A percentile compares a stretch with the other conserved stretches of the same genome.
Conservation (phyloP, 2,888 invertebrate species). For the Margaritifera margaritifera region DNA sequence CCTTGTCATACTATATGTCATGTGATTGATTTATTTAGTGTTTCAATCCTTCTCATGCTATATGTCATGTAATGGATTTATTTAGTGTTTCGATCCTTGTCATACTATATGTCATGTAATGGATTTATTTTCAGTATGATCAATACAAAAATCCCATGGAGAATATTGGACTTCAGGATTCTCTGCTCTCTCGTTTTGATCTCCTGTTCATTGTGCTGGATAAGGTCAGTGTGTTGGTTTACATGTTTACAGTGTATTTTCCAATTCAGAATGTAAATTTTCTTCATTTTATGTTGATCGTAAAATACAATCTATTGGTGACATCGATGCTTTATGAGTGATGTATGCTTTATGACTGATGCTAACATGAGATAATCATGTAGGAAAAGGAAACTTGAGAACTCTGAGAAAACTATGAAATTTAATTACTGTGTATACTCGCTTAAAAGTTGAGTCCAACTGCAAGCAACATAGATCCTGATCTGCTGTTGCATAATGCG, state of each 20-base stretch:
- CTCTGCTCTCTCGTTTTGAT: constrained; percentile 96
- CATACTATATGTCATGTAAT: too few relatives aligned
- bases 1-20: too few relatives aligned
- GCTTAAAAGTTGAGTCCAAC: too few relatives aligned
- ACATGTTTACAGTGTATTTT: not conserved
- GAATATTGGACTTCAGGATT: constrained; percentile 94
- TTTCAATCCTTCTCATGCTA: too few relatives aligned
- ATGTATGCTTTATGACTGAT: too few relatives aligned
- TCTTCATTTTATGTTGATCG: not conserved
- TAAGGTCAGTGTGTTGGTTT: constrained; percentile 76
- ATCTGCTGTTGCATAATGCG: too few relatives aligned
- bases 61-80: constrained; percentile 3
- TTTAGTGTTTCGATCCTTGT: constrained; percentile 24
- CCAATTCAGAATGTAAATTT: not conserved
- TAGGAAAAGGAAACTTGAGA: too few relatives aligned
- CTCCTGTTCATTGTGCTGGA: constrained; percentile 97
- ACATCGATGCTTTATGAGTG: too few relatives aligned
- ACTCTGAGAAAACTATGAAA: too few relatives aligned
- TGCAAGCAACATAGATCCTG: too few relatives aligned
- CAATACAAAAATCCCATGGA: constrained; percentile 99
- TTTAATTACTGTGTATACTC: too few relatives aligned
- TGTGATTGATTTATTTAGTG: constrained; percentile 47
- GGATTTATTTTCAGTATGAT: constrained; percentile 84
- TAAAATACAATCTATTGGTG: not conserved
- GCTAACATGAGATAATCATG: too few relatives aligned